Conservation (phyloP, 2,888 invertebrate genomes). For the Tortrix viridana region DNA sequence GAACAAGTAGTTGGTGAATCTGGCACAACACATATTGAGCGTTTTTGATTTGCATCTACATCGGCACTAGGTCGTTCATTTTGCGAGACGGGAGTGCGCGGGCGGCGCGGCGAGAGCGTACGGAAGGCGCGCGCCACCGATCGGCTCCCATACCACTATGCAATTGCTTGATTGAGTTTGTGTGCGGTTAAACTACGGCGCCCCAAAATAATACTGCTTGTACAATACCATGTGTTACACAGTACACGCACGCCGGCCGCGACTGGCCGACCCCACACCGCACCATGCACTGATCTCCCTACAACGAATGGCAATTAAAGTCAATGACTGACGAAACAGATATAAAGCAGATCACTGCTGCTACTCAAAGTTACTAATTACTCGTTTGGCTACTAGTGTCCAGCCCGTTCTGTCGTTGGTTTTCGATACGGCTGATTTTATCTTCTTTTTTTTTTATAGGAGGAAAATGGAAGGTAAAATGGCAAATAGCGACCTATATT, state of each 20-base stretch:
- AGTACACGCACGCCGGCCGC: slow-evolving; percentile 41
- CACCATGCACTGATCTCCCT: slow-evolving; percentile 73
- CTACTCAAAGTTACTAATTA: slow-evolving; percentile 62
- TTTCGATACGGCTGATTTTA: slow-evolving; percentile 3
- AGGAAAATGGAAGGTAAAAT: too few relatives aligned
- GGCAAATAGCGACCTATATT: too few relatives aligned
- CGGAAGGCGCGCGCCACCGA: slow-evolving; percentile 51
- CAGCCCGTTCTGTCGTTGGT: slow-evolving; percentile 46
- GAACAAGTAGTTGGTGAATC: slow-evolving; percentile 74
- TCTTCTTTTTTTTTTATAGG: neutral
- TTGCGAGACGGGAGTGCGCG: slow-evolving; percentile 52
- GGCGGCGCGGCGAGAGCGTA: slow-evolving; percentile 41
- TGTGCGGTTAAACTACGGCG: slow-evolving; percentile 47
- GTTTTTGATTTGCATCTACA: slow-evolving; percentile 47
- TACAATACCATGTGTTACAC: slow-evolving; percentile 45
- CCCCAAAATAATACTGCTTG: slow-evolving; percentile 62
- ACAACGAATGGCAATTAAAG: slow-evolving; percentile 71
- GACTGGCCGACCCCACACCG: slow-evolving; percentile 55
- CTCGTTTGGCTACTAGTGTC: slow-evolving; percentile 51
- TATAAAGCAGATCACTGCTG: slow-evolving; percentile 62
- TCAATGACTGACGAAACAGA: slow-evolving; percentile 74
- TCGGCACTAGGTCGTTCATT: slow-evolving; percentile 63
- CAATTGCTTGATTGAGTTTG: slow-evolving; percentile 62
- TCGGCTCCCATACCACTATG: slow-evolving; percentile 69
- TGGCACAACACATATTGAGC: slow-evolving; percentile 76